Evolutionary conservation across 2,113 vertebrate genomes (phyloP).

Genomic region (human): DNA sequence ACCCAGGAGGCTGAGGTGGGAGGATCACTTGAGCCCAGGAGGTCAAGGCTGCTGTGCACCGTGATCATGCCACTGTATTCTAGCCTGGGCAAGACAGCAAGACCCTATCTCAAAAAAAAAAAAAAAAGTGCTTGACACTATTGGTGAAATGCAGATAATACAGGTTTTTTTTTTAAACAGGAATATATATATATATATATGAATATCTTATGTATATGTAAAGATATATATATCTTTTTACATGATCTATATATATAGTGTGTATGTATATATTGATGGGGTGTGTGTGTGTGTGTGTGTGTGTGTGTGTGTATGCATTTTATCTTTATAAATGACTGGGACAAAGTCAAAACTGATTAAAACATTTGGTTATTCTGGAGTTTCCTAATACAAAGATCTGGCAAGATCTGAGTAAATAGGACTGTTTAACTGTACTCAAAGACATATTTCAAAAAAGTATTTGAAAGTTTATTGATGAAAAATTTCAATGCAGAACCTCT

Average conservation of each 20-base stretch:
- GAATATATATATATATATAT: neutral
- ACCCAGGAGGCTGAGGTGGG: no score
- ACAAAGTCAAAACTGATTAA: neutral
- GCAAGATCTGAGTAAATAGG: neutral
- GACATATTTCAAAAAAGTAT: neutral
- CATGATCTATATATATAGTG: neutral
- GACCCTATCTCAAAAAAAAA: no score
- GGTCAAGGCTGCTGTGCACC: no score
- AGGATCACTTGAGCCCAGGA: no score
- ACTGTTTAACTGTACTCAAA: neutral
- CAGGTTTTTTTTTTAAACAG: neutral
- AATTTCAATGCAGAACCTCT: neutral
- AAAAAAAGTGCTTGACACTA: neutral
- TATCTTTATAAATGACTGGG: neutral
- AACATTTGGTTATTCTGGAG: neutral
- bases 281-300: neutral
- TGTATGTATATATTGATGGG: neutral
- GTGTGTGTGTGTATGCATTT: neutral
- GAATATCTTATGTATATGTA: no score
- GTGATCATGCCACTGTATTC: no score
- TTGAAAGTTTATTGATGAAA: neutral
- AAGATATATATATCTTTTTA: neutral
- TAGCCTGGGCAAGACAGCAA: rapidly evolving
- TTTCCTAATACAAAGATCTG: neutral
- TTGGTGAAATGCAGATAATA: neutral